phyloP scores from a whole-genome alignment of 92 coral and sea anemone genomes.

The Parazoanthus atlanticus region DNA sequence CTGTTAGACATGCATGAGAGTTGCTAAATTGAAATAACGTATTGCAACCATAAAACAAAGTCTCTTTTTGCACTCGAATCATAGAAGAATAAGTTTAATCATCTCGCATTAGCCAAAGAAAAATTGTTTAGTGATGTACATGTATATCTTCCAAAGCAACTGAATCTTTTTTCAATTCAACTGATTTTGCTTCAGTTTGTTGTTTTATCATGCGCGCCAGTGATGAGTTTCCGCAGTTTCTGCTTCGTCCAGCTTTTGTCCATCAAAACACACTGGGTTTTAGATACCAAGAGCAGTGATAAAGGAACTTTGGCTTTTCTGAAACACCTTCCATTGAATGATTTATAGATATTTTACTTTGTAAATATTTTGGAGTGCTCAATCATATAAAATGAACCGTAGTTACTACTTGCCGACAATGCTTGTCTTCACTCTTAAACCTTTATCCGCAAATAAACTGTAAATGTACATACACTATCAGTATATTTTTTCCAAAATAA shows the following conservation, averaged over 20 bases:
- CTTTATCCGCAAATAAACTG: conserved; percentile 9
- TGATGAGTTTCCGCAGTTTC: background rate
- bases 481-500: background rate
- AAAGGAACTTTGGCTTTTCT: background rate
- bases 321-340: background rate
- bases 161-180: background rate
- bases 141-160: background rate
- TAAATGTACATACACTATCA: background rate
- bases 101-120: background rate
- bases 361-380: background rate
- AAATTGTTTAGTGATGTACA: background rate
- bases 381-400: conserved; percentile 8
- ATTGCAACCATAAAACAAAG: background rate
- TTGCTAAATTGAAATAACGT: no score
- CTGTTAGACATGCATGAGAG: background rate
- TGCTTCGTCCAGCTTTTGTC: background rate
- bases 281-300: no score
- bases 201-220: background rate
- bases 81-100: background rate
- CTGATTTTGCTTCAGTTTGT: background rate
- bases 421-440: conserved; percentile 5
- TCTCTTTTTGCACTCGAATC: background rate
- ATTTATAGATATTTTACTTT: background rate
- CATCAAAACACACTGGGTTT: background rate
- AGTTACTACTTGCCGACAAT: background rate